Evolutionary conservation across 1,140 invertebrate species (phyloP), one percentile per base, ranked within the genome.

Genomic region (Drosophila orosa): DNA sequence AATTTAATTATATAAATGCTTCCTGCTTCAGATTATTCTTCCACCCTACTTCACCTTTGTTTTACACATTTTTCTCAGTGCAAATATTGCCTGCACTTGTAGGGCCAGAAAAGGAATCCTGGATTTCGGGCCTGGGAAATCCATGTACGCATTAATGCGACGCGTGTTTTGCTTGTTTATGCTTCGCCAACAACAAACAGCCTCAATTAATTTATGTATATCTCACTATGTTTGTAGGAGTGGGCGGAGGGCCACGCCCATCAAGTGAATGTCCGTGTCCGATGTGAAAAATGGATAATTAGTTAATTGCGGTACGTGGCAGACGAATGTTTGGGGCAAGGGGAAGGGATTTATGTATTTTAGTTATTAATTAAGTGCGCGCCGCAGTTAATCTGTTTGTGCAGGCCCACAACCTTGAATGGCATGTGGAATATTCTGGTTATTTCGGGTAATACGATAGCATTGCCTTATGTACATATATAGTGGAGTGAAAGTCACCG

Each of bases 211-310:
- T 80, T 85, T 77, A 85, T 85, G 67, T 74, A 68, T 65, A 62
- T 50, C 39, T 47, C 42, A 37, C 57, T 58, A 19, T 54, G 19
- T 29, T 33, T 65, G 55, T 61, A 57, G 22, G 10, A 12, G 31
- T 10, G 50, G 33, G 54, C 44, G 62, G 58, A n/a, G n/a, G 63
- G 63, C 69, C 60, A 65, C 54, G 80, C 67, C 62, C 59, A 50
- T 35, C 45, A 13, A 68, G 15, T 60, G 47, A 40, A 65, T 60
- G 83, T n/a, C 31, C 50, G 47, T 86, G 75, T 39, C 59, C 60
- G 37, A 90, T 81, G 67, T 90, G 86, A 87, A 87, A 87, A 87
- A 86, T 86, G 86, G 74, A 86, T 90, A 89, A 89, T 90, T 90
- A 85, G 85, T 90, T 90, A 90, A 90, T 90, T 90, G 85, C 86